Base-by-base conservation (phyloP, 2,888 invertebrate genomes). In the Cosmorhoe ocellata region DNA sequence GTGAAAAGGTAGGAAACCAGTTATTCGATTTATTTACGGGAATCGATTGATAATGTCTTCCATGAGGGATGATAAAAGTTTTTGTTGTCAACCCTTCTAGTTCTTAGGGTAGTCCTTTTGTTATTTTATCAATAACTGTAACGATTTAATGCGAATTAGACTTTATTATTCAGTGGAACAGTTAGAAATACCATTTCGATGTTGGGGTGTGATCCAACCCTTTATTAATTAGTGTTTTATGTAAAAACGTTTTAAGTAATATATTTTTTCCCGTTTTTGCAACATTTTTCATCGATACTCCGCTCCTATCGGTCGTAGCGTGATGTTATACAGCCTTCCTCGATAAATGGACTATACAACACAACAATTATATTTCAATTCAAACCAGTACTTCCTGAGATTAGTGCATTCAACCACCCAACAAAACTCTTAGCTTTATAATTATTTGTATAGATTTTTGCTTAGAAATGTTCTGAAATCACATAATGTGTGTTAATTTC, bases 21-120 rank as follows among this genome's bases (percentile, higher is more conserved):
- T 61, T 61, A 37, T 54, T 57, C 55, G 57, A 57, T 61, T 47
- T 54, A 57, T 61, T 58, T 56, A 55, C 52, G 59, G 38, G 50
- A 38, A 42, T 58, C 48, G 52, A 61, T 61, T 37, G 56, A 49
- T 39, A 41, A 52, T 46, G 45, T 52, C 48, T 48, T 54, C 45
- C 33, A 33, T 45, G 40, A 54, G 60, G 59, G 60, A 49, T 56
- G 51, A 33, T 58, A 46, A n/a, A 42, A 51, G 8, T 37, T 42
- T 54, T 58, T 61, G 56, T 58, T 33, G 12, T 40, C 36, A 34
- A 46, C 60, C 60, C 49, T 55, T 41, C 7, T 10, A 33, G 40
- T n/a, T n/a, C n/a, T n/a, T n/a, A 33, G 38, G 58, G 51, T 47
- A 32, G 41, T 22, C 1, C 2, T 46, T 51, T 58, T 58, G 58